These are phyloP conservation scores for Pangasius larnaudii DNA, from an alignment of 2,797 vertebrate species.

Conservation along the genomic window DNA sequence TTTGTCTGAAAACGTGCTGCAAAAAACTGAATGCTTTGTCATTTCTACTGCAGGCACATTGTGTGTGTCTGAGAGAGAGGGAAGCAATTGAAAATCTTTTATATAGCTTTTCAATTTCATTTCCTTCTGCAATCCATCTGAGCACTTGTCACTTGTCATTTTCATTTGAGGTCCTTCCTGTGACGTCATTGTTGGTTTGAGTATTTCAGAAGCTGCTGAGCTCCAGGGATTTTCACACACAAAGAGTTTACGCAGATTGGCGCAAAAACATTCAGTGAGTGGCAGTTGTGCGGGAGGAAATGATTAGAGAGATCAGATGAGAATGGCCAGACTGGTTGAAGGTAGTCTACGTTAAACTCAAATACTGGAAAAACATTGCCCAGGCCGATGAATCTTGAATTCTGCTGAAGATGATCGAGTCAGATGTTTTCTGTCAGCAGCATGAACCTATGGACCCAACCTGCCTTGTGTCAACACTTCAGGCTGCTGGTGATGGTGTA, in stretches of 20 bases:
- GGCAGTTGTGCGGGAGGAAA: no score
- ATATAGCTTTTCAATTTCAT: background rate
- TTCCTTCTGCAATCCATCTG: background rate
- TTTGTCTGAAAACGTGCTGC: background rate
- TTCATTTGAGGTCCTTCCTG: background rate
- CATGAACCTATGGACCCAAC: background rate
- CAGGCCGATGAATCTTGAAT: background rate
- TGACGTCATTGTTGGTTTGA: background rate
- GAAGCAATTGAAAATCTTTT: background rate
- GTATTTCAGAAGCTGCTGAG: background rate
- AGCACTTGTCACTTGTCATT: background rate
- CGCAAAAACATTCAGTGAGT: background rate
- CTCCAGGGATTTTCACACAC: background rate
- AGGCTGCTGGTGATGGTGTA: background rate
- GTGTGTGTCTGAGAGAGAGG: background rate
- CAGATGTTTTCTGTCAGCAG: background rate
- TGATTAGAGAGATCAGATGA: background rate
- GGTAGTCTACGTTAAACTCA: background rate
- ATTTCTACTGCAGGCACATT: background rate
- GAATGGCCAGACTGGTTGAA: background rate
- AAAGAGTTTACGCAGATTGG: background rate
- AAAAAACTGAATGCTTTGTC: background rate
- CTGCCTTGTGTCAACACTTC: background rate
- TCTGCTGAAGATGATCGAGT: background rate
- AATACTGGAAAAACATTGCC: background rate